Evolutionary conservation across 2,797 vertebrate species (phyloP).

Genomic region (Halcyon leucocephala): DNA sequence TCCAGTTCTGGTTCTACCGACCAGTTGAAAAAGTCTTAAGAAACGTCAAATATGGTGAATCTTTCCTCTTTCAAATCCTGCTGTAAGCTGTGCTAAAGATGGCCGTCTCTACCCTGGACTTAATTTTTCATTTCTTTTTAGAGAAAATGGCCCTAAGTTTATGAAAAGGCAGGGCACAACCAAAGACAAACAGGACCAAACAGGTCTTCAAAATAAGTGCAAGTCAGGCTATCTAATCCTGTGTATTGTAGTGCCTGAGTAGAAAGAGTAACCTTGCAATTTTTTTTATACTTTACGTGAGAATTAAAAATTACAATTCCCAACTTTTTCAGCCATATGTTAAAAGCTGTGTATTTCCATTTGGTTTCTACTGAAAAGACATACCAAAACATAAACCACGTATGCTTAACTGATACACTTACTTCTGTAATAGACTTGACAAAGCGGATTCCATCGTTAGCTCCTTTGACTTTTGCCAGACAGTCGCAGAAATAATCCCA

Average conservation of each 20-base stretch:
- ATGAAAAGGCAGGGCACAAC: background rate
- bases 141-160: background rate
- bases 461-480: slow-evolving; percentile 91
- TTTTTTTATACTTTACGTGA: background rate
- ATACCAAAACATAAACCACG: background rate
- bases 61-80: background rate
- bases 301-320: background rate
- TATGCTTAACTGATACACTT: background rate
- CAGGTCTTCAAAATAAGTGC: background rate
- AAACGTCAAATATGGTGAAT: background rate
- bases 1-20: background rate
- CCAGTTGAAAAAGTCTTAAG: background rate
- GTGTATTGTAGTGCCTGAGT: background rate
- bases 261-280: background rate
- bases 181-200: background rate
- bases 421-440: slow-evolving; percentile 93
- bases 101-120: background rate
- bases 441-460: slow-evolving; percentile 93
- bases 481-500: slow-evolving; percentile 95
- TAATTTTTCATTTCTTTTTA: background rate
- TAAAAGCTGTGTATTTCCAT: background rate
- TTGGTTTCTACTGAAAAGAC: background rate
- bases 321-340: background rate
- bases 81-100: background rate
- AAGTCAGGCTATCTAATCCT: background rate